These are phyloP conservation scores for Drosophila picticornis DNA, from an alignment of 2,888 invertebrate genomes.

Conservation along the genomic window DNA sequence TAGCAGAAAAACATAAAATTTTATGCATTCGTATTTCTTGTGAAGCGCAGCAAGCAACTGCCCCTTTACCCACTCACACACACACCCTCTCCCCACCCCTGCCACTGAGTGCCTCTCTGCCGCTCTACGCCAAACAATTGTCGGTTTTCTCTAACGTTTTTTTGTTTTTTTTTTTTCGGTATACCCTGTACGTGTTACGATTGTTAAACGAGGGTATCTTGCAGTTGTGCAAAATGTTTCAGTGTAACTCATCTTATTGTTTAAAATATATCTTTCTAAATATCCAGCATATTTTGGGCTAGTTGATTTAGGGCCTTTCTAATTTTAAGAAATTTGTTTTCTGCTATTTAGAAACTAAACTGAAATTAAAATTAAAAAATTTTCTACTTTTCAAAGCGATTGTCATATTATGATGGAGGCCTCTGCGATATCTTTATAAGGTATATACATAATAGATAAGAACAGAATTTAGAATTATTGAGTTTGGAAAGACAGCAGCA, in stretches of 20 bases:
- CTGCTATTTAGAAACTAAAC: no score
- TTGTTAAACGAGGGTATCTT: not conserved
- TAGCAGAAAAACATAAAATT: slow-evolving; percentile 81
- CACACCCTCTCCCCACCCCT: not conserved
- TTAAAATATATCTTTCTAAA: not conserved
- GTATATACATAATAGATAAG: no score
- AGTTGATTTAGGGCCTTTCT: no score
- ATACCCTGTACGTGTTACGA: not conserved
- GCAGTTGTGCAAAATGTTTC: not conserved
- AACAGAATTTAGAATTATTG: no score
- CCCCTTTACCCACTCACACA: slow-evolving; percentile 4
- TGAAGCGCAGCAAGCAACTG: slow-evolving; percentile 68
- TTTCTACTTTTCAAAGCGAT: no score
- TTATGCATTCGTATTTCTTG: slow-evolving; percentile 82
- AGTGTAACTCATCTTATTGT: not conserved
- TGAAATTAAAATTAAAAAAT: no score
- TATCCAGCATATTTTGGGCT: no score
- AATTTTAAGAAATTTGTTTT: no score
- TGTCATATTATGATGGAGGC: no score
- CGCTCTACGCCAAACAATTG: slow-evolving; percentile 70
- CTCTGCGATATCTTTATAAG: no score
- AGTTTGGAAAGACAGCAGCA: no score
- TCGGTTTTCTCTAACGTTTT: slow-evolving; percentile 79
- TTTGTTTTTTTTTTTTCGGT: not conserved
- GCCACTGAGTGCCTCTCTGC: slow-evolving; percentile 19